Conservation (phyloP, 2,888 invertebrate genomes). For the Eupithecia centaureata region DNA sequence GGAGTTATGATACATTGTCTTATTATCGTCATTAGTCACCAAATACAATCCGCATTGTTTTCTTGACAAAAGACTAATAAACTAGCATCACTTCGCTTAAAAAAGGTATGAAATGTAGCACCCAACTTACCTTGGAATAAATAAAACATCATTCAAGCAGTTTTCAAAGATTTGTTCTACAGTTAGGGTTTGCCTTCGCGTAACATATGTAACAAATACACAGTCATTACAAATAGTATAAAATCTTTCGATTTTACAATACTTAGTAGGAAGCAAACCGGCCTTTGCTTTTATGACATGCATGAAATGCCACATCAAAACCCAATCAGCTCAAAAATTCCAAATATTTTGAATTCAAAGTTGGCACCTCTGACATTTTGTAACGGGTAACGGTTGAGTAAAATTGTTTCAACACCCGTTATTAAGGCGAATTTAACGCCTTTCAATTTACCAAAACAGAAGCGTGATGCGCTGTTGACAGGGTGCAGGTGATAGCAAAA, state of each 20-base stretch:
- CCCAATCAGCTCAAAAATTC: constrained; percentile 17
- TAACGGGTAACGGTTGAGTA: constrained; percentile 37
- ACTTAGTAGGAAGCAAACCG: not conserved
- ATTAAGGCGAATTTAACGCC: constrained; percentile 49
- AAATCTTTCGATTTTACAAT: not conserved
- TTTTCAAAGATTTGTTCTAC: too few species aligned
- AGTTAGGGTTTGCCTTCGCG: too few species aligned
- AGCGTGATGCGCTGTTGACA: constrained; percentile 47
- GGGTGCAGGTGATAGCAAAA: constrained; percentile 41
- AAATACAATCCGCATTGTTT: not conserved
- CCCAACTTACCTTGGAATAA: too few species aligned
- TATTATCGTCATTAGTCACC: not conserved
- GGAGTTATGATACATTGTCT: not conserved
- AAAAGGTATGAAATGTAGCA: too few species aligned
- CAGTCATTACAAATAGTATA: too few species aligned
- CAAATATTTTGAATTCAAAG: constrained; percentile 27
- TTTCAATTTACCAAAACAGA: constrained; percentile 50
- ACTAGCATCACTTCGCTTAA: too few species aligned
- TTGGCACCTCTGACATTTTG: constrained; percentile 27
- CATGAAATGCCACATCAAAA: constrained; percentile 6
- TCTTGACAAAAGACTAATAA: not conserved
- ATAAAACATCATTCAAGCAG: too few species aligned
- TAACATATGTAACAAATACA: too few species aligned
- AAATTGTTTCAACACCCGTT: constrained; percentile 41
- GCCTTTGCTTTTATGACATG: not conserved